Evolutionary conservation across 1,140 invertebrate species (phyloP).

Genomic region (Lucilia sericata): DNA sequence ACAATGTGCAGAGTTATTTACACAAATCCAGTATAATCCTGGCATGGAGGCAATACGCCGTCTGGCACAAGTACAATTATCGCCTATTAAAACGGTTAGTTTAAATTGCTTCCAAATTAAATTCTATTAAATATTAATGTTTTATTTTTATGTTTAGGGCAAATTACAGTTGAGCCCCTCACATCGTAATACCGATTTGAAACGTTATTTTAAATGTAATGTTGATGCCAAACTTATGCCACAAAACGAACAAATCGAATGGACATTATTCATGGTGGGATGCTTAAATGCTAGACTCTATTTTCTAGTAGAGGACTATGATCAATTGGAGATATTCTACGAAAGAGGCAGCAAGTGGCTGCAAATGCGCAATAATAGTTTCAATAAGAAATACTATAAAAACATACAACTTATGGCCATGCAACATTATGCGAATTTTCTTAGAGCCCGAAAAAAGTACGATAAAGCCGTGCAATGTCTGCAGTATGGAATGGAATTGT

Average conservation of each 20-base stretch:
- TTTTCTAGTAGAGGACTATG: conserved; percentile 54
- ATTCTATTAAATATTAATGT: neutral
- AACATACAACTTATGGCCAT: conserved; percentile 38
- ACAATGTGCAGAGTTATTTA: neutral
- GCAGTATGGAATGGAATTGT: neutral
- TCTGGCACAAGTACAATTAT: conserved; percentile 21
- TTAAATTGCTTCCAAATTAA: neutral
- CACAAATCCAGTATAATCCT: neutral
- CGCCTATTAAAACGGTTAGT: conserved; percentile 41
- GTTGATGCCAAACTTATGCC: neutral
- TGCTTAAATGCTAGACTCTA: conserved; percentile 57
- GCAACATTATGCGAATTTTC: conserved; percentile 45
- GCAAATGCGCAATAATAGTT: conserved; percentile 24
- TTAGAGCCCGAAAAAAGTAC: conserved; percentile 29
- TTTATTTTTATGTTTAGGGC: conserved; percentile 14
- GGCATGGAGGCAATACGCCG: conserved; percentile 1
- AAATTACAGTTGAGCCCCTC: neutral
- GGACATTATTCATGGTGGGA: conserved; percentile 54
- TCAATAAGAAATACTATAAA: conserved; percentile 29
- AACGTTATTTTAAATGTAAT: conserved; percentile 7
- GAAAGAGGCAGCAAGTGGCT: conserved; percentile 51
- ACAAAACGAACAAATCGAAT: conserved; percentile 51
- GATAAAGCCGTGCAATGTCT: conserved; percentile 42
- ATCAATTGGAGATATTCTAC: conserved; percentile 58
- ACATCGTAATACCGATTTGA: conserved; percentile 40